Conservation (phyloP, 1,140 invertebrate species). For the Drosophila saltans region DNA sequence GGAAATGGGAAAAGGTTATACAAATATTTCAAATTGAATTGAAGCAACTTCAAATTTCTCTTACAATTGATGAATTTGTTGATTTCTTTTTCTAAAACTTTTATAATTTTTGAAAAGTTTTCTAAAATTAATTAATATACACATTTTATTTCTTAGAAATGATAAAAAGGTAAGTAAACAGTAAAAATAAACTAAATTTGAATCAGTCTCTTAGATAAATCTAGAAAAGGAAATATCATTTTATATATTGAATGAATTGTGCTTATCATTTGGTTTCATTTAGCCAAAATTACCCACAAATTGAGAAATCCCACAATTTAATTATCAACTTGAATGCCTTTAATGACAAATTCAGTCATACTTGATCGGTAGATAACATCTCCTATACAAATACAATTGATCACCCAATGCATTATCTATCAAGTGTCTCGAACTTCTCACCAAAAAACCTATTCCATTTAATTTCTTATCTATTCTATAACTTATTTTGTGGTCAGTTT, state of each 20-base stretch:
- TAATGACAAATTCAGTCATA: not conserved
- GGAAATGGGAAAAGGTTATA: not conserved
- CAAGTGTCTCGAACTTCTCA: conserved; percentile 4
- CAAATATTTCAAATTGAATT: no score
- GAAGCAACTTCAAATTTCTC: no score
- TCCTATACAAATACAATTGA: not conserved
- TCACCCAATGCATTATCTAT: conserved; percentile 9
- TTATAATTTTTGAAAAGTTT: no score
- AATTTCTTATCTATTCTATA: conserved; percentile 2
- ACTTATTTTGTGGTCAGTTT: not conserved
- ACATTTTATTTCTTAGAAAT: no score
- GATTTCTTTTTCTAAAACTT: no score
- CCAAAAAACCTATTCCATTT: not conserved
- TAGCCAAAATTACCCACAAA: conserved; percentile 8
- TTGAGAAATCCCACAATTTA: conserved; percentile 32
- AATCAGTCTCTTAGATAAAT: no score
- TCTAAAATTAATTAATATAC: no score
- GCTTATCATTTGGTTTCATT: not conserved
- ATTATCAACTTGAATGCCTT: conserved; percentile 21
- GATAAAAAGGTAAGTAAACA: no score
- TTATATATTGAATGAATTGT: not conserved
- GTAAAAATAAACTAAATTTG: no score
- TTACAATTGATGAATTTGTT: no score
- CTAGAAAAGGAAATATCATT: not conserved
- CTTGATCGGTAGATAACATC: not conserved